Base-by-base conservation (phyloP, 2,888 invertebrate species). In the Himalopsyche japonica region DNA sequence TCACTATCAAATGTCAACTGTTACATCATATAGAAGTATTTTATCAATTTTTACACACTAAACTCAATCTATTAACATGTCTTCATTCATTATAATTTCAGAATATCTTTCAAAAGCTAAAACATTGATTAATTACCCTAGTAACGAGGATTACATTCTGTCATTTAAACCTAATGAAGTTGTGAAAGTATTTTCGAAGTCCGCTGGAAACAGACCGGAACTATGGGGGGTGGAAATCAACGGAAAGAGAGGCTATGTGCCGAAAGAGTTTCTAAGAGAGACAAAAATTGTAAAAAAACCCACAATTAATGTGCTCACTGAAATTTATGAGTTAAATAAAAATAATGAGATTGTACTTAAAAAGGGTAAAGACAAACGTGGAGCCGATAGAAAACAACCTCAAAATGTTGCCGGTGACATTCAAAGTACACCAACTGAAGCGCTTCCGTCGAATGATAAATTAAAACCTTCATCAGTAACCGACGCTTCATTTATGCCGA, bases 141-240 rank as follows among this genome's bases (percentile, higher is more conserved):
- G 94, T 87, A 91, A 89, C 15, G 93, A 94, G 86, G 88, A 90
- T 24, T 92, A 93, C 76, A 90, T 94, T 84, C 90, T 96, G 84
- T 93, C 95, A 10, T 96, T 95, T 89, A 90, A 89, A 30, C 89
- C 88, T 4, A 94, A 95, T 88, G 88, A 90, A 8, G 90, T 93
- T 0, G 94, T 95, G 12, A 91, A 90, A 78, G 92, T 97, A 86
- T 94, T 91, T 88, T 96, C 96, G 89, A 96, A 96, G 90, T 93
- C 94, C 87, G 95, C 95, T 88, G 96, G 95, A 79, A 90, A 90
- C 34, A 91, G 93, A 85, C 83, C 88, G 30, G 93, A 94, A 86
- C 89, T 94, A 79, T 96, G 96, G 95, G 96, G 94, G 87, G 95
- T 93, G 76, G 94, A 93, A 90, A 94, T 96, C 77, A 91, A 93